A percentile compares a stretch with the other conserved stretches of the same genome.
Evolutionary conservation across 2,113 vertebrate genomes (phyloP).

Genomic region (Tragelaphus buxtoni): DNA sequence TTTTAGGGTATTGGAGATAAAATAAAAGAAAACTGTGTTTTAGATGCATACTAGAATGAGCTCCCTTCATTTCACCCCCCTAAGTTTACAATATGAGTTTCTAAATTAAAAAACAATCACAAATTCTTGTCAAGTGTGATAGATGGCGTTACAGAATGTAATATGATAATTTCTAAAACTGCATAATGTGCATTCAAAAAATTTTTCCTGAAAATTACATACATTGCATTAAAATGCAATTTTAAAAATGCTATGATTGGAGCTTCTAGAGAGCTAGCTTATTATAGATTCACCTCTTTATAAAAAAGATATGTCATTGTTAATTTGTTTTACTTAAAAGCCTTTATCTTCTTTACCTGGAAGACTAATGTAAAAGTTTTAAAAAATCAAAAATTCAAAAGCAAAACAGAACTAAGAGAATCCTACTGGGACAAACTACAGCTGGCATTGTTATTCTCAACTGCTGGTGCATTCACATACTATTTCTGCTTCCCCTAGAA

Average conservation of each 20-base stretch:
- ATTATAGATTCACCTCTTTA: constrained; percentile 25
- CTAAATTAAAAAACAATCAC: constrained; percentile 4
- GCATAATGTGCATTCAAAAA: constrained; percentile 29
- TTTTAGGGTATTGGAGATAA: neutral
- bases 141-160: constrained; percentile 37
- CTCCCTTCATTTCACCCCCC: neutral
- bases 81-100: neutral
- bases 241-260: constrained; percentile 64
- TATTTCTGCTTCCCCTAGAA: neutral
- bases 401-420: neutral
- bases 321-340: constrained; percentile 66
- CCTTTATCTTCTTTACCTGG: constrained; percentile 18
- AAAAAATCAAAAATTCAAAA: neutral
- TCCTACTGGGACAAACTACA: neutral
- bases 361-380: constrained; percentile 17
- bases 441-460: constrained; percentile 28
- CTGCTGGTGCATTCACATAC: neutral
- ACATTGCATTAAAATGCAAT: constrained; percentile 57
- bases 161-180: constrained; percentile 65
- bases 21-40: neutral
- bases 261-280: constrained; percentile 50
- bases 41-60: neutral
- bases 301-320: constrained; percentile 50
- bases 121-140: neutral
- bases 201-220: constrained; percentile 38